A percentile compares a stretch with the other conserved stretches of the same genome.
phyloP scores from a whole-genome alignment of 1,140 invertebrate species.

The Eciton burchellii region DNA sequence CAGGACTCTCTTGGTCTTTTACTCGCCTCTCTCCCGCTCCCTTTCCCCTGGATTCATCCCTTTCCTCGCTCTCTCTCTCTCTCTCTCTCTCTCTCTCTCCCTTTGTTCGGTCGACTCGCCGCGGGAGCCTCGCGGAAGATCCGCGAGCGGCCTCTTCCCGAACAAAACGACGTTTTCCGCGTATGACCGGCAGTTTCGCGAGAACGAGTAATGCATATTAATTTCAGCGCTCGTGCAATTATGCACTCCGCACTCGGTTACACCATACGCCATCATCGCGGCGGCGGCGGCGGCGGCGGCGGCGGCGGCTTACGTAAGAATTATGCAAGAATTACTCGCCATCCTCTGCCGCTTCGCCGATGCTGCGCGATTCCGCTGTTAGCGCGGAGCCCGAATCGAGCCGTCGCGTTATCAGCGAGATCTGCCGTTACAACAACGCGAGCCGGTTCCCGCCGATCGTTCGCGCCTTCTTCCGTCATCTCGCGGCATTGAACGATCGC shows the following conservation, averaged over 20 bases:
- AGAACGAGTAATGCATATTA: constrained; percentile 36
- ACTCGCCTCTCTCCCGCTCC: neutral
- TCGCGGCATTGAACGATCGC: too few relatives aligned
- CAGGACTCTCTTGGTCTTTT: neutral
- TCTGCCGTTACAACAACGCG: too few relatives aligned
- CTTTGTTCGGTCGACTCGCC: constrained; percentile 19
- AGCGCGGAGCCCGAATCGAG: neutral
- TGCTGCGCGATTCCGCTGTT: constrained; percentile 4
- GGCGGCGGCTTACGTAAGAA: constrained; percentile 34
- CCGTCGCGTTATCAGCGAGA: neutral
- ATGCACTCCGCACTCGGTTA: constrained; percentile 13
- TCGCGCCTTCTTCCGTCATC: too few relatives aligned
- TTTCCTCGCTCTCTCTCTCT: neutral
- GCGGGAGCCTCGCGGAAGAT: constrained; percentile 3
- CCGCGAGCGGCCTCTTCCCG: neutral
- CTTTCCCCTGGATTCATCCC: neutral
- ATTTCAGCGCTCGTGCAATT: constrained; percentile 35
- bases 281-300: neutral
- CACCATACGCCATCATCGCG: neutral
- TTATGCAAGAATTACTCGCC: constrained; percentile 43
- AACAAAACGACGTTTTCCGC: constrained; percentile 13
- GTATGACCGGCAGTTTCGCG: neutral
- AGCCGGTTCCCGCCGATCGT: too few relatives aligned
- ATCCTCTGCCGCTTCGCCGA: constrained; percentile 4
- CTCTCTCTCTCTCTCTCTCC: neutral